phyloP scores from a whole-genome alignment of 2,113 vertebrate species.

The Aegithalos caudatus region DNA sequence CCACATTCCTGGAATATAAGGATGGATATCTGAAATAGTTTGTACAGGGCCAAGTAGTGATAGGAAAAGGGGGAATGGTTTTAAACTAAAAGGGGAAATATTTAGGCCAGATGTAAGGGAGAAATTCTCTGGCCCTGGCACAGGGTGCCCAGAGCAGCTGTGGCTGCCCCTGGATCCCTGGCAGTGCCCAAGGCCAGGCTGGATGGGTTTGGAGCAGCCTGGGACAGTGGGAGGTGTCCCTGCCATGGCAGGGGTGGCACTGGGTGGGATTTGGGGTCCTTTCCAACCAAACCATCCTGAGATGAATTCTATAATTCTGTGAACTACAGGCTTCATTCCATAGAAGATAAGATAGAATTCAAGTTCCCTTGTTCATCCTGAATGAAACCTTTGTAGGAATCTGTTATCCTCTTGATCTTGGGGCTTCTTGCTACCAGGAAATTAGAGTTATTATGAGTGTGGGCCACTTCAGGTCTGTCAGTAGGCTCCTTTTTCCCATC shows the following conservation, averaged over 20 bases:
- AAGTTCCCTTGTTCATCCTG: background rate
- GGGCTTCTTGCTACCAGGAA: background rate
- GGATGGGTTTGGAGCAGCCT: background rate
- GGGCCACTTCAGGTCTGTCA: background rate
- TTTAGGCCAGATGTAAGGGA: background rate
- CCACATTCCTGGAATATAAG: background rate
- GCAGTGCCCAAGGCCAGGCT: background rate
- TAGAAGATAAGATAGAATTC: background rate
- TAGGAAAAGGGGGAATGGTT: background rate
- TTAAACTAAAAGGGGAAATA: background rate
- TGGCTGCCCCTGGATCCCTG: background rate
- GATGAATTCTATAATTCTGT: background rate
- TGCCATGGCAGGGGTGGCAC: background rate
- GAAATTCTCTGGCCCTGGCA: background rate
- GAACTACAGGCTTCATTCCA: background rate
- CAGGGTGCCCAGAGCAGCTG: background rate
- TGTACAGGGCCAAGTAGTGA: background rate
- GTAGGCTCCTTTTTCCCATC: background rate
- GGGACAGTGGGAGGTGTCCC: background rate
- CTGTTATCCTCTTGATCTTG: background rate
- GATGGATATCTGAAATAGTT: background rate
- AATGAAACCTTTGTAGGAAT: background rate
- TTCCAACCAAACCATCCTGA: too few relatives aligned
- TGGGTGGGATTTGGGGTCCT: fast-evolving
- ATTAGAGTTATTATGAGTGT: background rate